Evolutionary conservation across 1,140 invertebrate genomes (phyloP).

Genomic region (Ridgeia piscesae): DNA sequence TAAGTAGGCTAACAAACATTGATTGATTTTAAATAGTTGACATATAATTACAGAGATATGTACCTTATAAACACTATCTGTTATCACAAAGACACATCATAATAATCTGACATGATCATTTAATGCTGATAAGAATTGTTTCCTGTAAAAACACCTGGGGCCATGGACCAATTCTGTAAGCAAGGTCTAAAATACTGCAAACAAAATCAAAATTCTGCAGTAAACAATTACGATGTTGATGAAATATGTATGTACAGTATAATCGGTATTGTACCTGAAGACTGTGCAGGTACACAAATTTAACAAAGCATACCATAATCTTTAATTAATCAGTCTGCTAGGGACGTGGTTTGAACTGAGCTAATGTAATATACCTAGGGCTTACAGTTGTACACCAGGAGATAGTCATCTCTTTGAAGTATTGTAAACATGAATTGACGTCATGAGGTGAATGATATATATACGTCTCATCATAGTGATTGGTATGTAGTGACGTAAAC

Average conservation of each 20-base stretch:
- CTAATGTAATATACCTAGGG: neutral
- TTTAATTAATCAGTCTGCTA: neutral
- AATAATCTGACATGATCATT: no score
- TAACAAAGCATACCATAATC: neutral
- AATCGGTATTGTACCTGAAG: neutral
- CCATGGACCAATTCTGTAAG: no score
- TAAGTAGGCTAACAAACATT: no score
- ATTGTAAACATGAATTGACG: neutral
- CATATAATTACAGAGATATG: no score
- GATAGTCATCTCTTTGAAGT: neutral
- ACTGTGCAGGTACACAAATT: neutral
- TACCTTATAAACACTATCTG: no score
- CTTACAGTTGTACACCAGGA: neutral
- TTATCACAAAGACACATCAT: no score
- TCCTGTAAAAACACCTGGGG: no score
- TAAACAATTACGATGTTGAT: no score
- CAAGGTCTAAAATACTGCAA: neutral
- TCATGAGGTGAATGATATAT: neutral
- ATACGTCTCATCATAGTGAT: neutral
- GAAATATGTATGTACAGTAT: no score
- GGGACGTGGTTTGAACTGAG: neutral
- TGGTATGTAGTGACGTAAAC: neutral
- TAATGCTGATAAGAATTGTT: no score
- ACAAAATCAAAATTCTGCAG: neutral
- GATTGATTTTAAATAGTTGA: no score